A percentile compares a stretch with the other conserved stretches of the same genome.
Conservation (phyloP, 2,113 vertebrate species). For the Oceanodroma tethys region DNA sequence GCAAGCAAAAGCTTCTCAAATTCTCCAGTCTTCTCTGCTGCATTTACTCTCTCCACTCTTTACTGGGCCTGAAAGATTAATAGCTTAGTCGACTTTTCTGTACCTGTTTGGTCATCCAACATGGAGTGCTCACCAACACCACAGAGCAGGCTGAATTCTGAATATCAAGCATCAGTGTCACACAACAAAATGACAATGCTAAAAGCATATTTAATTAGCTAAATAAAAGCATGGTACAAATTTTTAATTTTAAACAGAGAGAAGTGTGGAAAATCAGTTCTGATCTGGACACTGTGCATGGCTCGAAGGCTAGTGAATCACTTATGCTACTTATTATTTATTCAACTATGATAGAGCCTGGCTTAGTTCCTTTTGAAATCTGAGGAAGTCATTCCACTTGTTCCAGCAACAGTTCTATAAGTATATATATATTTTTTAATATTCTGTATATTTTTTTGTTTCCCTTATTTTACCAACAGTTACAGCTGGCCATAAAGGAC, state of each 20-base stretch:
- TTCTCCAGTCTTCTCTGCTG: neutral
- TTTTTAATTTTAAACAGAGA: neutral
- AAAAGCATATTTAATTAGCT: neutral
- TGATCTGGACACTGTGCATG: neutral
- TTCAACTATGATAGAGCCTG: neutral
- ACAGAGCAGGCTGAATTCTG: neutral
- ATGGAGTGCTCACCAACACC: neutral
- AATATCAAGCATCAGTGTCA: neutral
- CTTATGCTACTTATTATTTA: neutral
- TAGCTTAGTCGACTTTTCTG: neutral
- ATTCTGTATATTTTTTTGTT: neutral
- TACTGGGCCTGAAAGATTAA: neutral
- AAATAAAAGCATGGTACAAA: neutral
- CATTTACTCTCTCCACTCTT: neutral
- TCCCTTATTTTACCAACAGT: neutral
- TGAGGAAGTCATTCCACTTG: neutral
- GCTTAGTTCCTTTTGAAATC: neutral
- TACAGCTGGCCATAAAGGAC: neutral
- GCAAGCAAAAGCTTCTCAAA: neutral
- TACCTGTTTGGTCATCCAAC: neutral
- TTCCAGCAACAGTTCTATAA: neutral
- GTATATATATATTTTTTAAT: neutral
- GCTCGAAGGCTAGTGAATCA: neutral
- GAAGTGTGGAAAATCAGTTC: neutral
- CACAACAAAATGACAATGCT: neutral